Evolutionary conservation across 2,888 invertebrate species (phyloP).

Genomic region (Ecliptopera silaceata): DNA sequence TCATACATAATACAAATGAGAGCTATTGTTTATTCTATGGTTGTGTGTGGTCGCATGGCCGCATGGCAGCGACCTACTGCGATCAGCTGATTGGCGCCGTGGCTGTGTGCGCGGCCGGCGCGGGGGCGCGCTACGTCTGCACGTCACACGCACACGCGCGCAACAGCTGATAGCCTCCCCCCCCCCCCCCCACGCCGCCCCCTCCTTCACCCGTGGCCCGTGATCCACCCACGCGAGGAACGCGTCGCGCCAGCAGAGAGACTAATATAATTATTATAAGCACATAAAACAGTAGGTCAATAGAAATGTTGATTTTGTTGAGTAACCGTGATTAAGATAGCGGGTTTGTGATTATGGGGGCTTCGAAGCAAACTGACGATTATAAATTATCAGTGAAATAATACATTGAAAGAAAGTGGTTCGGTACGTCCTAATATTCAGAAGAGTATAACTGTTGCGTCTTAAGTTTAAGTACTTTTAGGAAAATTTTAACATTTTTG

Average conservation of each 20-base stretch:
- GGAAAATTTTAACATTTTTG: too few species aligned
- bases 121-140: conserved; percentile 46
- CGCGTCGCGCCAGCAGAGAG: conserved; percentile 17
- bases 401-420: too few species aligned
- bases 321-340: conserved; percentile 25
- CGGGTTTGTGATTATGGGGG: conserved; percentile 2
- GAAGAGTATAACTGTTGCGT: too few species aligned
- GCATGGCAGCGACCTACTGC: conserved; percentile 59
- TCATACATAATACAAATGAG: conserved; percentile 21
- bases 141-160: conserved; percentile 41
- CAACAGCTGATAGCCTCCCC: conserved; percentile 50
- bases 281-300: conserved; percentile 29
- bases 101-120: conserved; percentile 33
- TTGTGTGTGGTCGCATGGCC: conserved; percentile 22
- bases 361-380: neutral
- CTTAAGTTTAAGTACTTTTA: too few species aligned
- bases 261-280: conserved; percentile 9
- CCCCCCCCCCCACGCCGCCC: conserved; percentile 1
- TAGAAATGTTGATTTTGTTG: conserved; percentile 21
- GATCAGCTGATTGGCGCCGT: conserved; percentile 75
- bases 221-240: conserved; percentile 7
- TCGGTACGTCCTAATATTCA: too few species aligned
- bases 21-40: conserved; percentile 4
- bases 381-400: too few species aligned
- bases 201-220: conserved; percentile 2